phyloP scores from a whole-genome alignment of 2,888 invertebrate species.

The Drosophila quinaria region DNA sequence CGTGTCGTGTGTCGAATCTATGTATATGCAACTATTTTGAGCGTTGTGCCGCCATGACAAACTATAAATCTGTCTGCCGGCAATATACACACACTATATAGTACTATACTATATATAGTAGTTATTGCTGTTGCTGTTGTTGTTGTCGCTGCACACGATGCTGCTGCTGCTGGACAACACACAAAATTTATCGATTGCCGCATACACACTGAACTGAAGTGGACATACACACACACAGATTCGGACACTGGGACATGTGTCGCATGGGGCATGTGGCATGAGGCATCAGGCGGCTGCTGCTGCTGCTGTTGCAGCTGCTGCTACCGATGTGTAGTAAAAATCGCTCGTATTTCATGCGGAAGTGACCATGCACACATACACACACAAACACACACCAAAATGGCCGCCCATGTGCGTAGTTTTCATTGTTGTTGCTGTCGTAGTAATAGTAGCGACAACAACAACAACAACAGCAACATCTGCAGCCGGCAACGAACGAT shows the following conservation, averaged over 20 bases:
- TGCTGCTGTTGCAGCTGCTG: constrained; percentile 49
- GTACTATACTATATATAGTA: constrained; percentile 15
- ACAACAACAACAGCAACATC: constrained; percentile 59
- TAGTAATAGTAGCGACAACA: constrained; percentile 48
- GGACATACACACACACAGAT: constrained; percentile 32
- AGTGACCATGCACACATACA: constrained; percentile 63
- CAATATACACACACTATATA: constrained; percentile 49
- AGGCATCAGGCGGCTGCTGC: constrained; percentile 31
- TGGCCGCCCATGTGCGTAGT: constrained; percentile 65
- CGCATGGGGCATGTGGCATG: constrained; percentile 3
- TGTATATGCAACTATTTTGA: constrained; percentile 73
- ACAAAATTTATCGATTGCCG: constrained; percentile 80
- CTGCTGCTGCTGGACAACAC: constrained; percentile 42
- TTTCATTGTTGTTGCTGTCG: constrained; percentile 19
- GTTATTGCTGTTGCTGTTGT: constrained; percentile 19
- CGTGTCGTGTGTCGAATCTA: constrained; percentile 10
- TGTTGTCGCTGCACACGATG: constrained; percentile 46
- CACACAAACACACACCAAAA: constrained; percentile 35
- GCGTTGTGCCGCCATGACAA: constrained; percentile 69
- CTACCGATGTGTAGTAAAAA: constrained; percentile 79
- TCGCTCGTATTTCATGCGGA: constrained; percentile 81
- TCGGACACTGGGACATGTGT: constrained; percentile 14
- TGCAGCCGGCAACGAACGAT: constrained; percentile 73
- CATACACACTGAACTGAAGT: constrained; percentile 47
- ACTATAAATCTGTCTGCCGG: constrained; percentile 81